A percentile compares a stretch with the other conserved stretches of the same genome.
Conservation (phyloP, 2,888 invertebrate species). For the Microdon myrmicae region DNA sequence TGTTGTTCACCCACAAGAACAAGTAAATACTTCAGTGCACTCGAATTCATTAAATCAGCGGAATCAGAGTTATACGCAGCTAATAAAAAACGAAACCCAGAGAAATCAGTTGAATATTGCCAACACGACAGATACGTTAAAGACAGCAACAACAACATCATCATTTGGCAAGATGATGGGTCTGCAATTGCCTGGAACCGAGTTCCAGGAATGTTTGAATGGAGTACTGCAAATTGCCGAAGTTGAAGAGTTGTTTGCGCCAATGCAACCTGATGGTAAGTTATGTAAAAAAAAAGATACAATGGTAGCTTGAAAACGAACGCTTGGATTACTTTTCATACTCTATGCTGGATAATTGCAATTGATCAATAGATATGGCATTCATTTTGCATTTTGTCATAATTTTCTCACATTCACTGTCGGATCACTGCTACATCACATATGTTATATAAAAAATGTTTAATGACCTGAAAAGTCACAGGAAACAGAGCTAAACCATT, state of each 20-base stretch:
- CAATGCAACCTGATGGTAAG: conserved; percentile 44
- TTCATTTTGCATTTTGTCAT: too few relatives aligned
- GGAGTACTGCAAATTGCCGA: conserved; percentile 46
- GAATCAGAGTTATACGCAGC: conserved; percentile 24
- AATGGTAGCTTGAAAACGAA: too few relatives aligned
- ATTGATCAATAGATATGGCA: too few relatives aligned
- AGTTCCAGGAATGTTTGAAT: conserved; percentile 47
- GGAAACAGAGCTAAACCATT: too few relatives aligned
- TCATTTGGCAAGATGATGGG: conserved; percentile 34
- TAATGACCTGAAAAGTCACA: too few relatives aligned
- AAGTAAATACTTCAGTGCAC: conserved; percentile 31
- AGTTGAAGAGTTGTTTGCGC: conserved; percentile 44
- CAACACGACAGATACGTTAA: conserved; percentile 26
- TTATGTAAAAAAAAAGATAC: too few relatives aligned
- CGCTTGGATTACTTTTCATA: too few relatives aligned
- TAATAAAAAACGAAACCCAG: not conserved
- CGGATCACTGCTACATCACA: too few relatives aligned
- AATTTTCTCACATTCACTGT: too few relatives aligned
- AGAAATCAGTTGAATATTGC: conserved; percentile 25
- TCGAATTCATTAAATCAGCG: conserved; percentile 33
- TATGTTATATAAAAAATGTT: too few relatives aligned
- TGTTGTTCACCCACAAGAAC: conserved; percentile 11
- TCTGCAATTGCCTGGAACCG: conserved; percentile 39
- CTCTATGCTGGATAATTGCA: too few relatives aligned
- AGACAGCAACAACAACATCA: conserved; percentile 28